These are phyloP conservation scores for Lycopodina hypogea DNA, from an alignment of 37 sponge, comb jelly and placozoan species.

Conservation along the genomic window DNA sequence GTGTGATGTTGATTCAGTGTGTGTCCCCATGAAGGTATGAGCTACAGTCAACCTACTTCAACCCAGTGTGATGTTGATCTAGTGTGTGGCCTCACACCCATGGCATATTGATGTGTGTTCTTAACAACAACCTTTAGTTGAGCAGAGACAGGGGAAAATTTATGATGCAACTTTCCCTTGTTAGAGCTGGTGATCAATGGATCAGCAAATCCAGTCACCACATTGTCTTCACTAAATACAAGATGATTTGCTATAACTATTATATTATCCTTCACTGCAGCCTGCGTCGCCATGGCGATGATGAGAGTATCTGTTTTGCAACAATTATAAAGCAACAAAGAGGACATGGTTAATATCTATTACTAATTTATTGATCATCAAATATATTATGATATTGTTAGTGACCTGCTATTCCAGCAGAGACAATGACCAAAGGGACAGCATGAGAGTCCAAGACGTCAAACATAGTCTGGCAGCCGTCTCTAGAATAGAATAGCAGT, in stretches of 20 bases:
- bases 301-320: constrained; percentile 12
- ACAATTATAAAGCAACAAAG: too few relatives aligned
- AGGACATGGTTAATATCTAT: too few relatives aligned
- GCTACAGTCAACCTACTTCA: too few relatives aligned
- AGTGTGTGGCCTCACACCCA: background rate
- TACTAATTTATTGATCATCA: too few relatives aligned
- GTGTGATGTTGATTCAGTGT: too few relatives aligned
- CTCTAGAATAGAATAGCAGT: constrained; percentile 1
- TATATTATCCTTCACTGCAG: constrained; percentile 25
- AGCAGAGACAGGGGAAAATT: background rate
- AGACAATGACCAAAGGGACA: constrained; percentile 63
- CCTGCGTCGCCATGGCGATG: constrained; percentile 23
- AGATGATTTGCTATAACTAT: constrained; percentile 38
- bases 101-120: background rate
- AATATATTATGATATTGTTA: too few relatives aligned
- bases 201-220: constrained; percentile 25
- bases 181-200: constrained; percentile 68
- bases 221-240: constrained; percentile 22
- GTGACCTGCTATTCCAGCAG: constrained; percentile 66
- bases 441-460: background rate
- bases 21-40: too few relatives aligned
- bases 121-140: too few relatives aligned
- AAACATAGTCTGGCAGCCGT: constrained; percentile 27
- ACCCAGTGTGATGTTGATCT: background rate
- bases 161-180: constrained; percentile 39